phyloP scores from a whole-genome alignment of 2,888 invertebrate species.

The Cybosia mesomella region DNA sequence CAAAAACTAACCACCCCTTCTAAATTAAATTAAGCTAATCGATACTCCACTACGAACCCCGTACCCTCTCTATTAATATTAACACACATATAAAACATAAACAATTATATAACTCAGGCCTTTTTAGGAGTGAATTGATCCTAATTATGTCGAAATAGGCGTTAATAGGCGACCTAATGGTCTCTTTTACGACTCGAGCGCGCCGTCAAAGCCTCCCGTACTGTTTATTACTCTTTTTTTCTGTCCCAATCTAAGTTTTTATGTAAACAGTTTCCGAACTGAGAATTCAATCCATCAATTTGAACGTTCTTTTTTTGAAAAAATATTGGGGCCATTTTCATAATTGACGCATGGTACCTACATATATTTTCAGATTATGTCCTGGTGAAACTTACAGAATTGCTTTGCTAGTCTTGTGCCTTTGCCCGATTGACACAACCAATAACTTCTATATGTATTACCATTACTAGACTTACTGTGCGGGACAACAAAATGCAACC shows the following conservation, averaged over 20 bases:
- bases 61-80: constrained; percentile 57
- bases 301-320: constrained; percentile 56
- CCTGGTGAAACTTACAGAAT: not conserved
- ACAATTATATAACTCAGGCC: constrained; percentile 76
- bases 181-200: constrained; percentile 74
- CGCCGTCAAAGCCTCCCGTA: constrained; percentile 81
- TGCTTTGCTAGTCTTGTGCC: not conserved
- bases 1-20: constrained; percentile 43
- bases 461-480: no score
- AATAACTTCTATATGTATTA: no score
- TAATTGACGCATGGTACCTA: constrained; percentile 3
- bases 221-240: constrained; percentile 82
- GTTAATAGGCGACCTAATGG: constrained; percentile 85
- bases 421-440: no score
- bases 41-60: constrained; percentile 43
- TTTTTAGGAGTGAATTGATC: constrained; percentile 75
- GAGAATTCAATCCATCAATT: constrained; percentile 62
- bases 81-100: constrained; percentile 72
- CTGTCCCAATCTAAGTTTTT: constrained; percentile 74
- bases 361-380: not conserved
- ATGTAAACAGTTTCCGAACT: constrained; percentile 70
- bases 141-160: constrained; percentile 87
- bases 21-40: constrained; percentile 54
- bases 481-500: no score
- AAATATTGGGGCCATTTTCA: constrained; percentile 13